Base-by-base conservation (phyloP, 1,140 invertebrate species). In the Cataglyphis hispanica region DNA sequence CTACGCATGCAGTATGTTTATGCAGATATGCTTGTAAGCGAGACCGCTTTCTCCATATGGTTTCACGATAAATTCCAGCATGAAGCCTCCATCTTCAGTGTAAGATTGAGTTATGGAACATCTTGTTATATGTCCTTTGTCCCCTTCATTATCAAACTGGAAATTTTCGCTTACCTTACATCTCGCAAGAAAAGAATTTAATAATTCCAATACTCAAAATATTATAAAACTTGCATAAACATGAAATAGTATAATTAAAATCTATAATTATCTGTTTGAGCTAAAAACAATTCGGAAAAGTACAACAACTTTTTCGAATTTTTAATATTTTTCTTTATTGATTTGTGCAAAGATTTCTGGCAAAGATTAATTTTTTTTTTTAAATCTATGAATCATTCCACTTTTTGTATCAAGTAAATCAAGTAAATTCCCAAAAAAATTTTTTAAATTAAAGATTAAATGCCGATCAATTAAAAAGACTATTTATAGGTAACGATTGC, bases 41-140 rank as follows among this genome's bases (percentile, higher is more conserved):
- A 88, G 77, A 77, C 80, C 77, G 86, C 90, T 91, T 91, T 91
- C 90, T 91, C 90, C 90, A 86, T 91, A 91, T 87, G 90, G 75
- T 88, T 91, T 89, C 90, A 53, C 87, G 86, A 81, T 84, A 75
- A 84, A 91, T 91, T 86, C 87, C 78, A 66, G 16, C 10, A 56
- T 80, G 53, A 80, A 63, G 34, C 53, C 25, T 61, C 53, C 60
- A 50, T 61, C 58, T 53, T 46, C 56, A 11, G 13, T 67, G 27
- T 56, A 80, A 80, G 37, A 46, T 81, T 58, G 25, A 60, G 60
- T 61, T 67, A 67, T 25, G 19, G 75, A 31, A 78, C 37, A 43
- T n/a, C 16, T 31, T 7, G 16, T 53, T 69, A 46, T 69, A 46
- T n/a, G 27, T 19, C 2, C 6, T 1, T 37, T 67, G 13, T 37